Evolutionary conservation across 2,113 vertebrate genomes (phyloP), one percentile per base, ranked within the genome.

Genomic region (Rana temporaria): DNA sequence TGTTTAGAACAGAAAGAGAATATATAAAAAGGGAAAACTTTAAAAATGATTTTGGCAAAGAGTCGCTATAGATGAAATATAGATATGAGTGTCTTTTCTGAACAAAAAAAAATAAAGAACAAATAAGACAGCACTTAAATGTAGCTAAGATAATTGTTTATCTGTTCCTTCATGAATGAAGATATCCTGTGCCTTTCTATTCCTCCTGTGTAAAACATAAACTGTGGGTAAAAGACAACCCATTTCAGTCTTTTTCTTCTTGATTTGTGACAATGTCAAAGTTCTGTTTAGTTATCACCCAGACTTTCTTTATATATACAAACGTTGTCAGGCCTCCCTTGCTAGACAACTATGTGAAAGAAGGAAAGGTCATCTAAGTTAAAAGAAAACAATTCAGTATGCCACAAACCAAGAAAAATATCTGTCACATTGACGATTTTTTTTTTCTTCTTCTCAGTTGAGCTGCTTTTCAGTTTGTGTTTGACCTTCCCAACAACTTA

Each of bases 401-500:
- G 77, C 5, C 57, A 69, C 48, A 79, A 79, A 79, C n/a, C 52
- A 75, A 75, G 77, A 67, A 68, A 56, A 79, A 57, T 78, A 48
- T 67, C 64, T 79, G 77, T 79, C 77, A 68, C 24, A 68, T 30
- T 57, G 19, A 68, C 20, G 65, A 79, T 55, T 68, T 57, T 52
- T 9, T n/a, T 52, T 56, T 78, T 69, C 3, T 67, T 67, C 9
- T 67, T 32, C 22, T 53, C 38, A 66, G 48, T 22, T 68, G 56
- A 67, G 65, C 64, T 68, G 77, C 65, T 42, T 68, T 69, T 68
- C 53, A 67, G 69, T 79, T 57, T 59, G 20, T 79, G n/a, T 67
- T 79, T 79, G 77, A 79, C 77, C 65, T 79, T 79, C 77, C 52
- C 77, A 79, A 79, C 57, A 65, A 56, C 77, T 67, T 53, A 55